Percentiles rank a stretch among this genome's conserved stretches.
Evolutionary conservation across 1,140 invertebrate genomes (phyloP).

Genomic region (Thaumatotibia leucotreta): DNA sequence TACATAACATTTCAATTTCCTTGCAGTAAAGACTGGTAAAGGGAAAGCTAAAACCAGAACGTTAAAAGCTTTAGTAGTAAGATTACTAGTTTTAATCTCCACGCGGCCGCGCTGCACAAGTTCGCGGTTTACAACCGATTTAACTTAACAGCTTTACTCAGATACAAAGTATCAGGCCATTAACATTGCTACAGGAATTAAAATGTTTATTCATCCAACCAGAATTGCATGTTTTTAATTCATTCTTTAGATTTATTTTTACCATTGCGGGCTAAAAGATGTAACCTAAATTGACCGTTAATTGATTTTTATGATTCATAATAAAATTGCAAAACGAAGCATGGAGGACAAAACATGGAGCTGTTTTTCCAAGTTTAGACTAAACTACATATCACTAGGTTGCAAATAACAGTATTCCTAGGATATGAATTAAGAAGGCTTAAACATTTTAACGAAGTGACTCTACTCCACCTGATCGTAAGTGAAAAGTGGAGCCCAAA

Average conservation of each 20-base stretch:
- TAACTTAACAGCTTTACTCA: background rate
- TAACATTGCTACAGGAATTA: background rate
- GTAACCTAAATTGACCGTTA: too few species aligned
- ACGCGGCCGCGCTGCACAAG: background rate
- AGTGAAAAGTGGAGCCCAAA: too few species aligned
- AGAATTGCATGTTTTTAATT: background rate
- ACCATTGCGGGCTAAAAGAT: background rate
- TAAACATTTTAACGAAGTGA: too few species aligned
- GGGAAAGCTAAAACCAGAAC: background rate
- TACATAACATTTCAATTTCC: background rate
- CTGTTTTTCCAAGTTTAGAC: too few species aligned
- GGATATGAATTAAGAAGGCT: too few species aligned
- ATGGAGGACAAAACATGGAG: too few species aligned
- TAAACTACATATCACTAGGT: too few species aligned
- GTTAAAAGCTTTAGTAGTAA: background rate
- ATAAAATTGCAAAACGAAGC: too few species aligned
- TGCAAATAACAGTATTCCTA: too few species aligned
- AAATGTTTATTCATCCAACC: background rate
- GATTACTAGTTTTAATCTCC: background rate
- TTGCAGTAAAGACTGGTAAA: background rate
- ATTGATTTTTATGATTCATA: too few species aligned
- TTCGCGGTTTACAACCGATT: background rate
- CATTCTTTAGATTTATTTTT: background rate
- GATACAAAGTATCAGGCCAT: background rate
- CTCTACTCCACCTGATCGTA: too few species aligned